Conservation (phyloP, 2,888 invertebrate genomes). For the Podabrus alpinus region DNA sequence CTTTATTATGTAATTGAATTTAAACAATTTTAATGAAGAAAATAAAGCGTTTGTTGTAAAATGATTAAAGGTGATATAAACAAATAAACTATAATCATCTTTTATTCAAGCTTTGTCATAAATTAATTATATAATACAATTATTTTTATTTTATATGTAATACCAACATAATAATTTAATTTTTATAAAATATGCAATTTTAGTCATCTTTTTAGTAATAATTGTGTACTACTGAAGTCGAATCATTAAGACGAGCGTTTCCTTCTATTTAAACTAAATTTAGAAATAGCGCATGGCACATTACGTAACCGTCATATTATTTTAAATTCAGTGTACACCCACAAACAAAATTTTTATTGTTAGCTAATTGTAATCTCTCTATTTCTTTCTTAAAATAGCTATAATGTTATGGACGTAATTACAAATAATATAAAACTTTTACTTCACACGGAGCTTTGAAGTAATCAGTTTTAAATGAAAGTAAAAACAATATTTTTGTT, state of each 20-base stretch:
- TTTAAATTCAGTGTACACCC: constrained; percentile 27
- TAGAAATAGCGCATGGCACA: constrained; percentile 25
- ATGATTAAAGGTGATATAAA: background rate
- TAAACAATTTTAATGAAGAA: background rate
- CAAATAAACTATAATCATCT: background rate
- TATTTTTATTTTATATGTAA: background rate
- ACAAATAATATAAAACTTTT: constrained; percentile 11
- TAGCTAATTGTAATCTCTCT: constrained; percentile 17
- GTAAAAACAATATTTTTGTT: constrained; percentile 5
- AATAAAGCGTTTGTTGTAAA: background rate
- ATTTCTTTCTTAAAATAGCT: constrained; percentile 18
- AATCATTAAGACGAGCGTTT: constrained; percentile 11
- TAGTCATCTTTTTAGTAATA: background rate
- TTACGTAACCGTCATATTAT: constrained; percentile 27
- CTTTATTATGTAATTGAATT: background rate
- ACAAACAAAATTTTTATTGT: constrained; percentile 23
- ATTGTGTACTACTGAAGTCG: background rate
- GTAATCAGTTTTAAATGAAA: constrained; percentile 6
- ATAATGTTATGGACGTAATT: background rate
- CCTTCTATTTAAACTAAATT: constrained; percentile 28
- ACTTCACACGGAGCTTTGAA: constrained; percentile 3
- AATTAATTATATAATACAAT: background rate
- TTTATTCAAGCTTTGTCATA: background rate
- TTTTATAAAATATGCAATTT: background rate
- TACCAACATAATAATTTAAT: background rate